Conservation (phyloP, 2,888 invertebrate genomes). For the Drosophila meridionalis region DNA sequence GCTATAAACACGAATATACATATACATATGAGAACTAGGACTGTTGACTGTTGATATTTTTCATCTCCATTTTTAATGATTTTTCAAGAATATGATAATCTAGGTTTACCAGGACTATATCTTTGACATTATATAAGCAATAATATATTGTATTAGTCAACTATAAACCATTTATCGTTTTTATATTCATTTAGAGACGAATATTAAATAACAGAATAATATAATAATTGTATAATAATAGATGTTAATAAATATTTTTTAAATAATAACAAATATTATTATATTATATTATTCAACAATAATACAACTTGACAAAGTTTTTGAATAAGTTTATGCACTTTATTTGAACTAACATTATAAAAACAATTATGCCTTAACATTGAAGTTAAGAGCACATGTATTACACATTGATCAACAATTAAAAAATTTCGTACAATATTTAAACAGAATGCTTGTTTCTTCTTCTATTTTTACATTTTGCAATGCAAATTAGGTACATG, state of each 20-base stretch:
- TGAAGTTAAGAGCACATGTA: slow-evolving; percentile 54
- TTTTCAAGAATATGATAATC: too few species aligned
- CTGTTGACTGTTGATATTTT: too few species aligned
- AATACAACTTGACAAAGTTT: not conserved
- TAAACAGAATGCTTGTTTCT: slow-evolving; percentile 33
- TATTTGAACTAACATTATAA: slow-evolving; percentile 75
- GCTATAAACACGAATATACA: too few species aligned
- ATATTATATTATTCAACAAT: not conserved
- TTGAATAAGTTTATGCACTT: slow-evolving; percentile 61
- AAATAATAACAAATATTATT: not conserved
- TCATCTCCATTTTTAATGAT: too few species aligned
- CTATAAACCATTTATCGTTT: too few species aligned
- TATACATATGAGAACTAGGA: too few species aligned
- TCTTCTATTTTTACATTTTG: slow-evolving; percentile 17
- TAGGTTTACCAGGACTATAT: too few species aligned
- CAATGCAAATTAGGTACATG: slow-evolving; percentile 54
- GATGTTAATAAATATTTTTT: not conserved
- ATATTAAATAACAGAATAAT: too few species aligned
- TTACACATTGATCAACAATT: slow-evolving; percentile 78
- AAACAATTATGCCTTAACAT: slow-evolving; percentile 65
- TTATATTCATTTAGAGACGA: too few species aligned
- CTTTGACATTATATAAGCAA: too few species aligned
- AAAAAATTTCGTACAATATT: slow-evolving; percentile 47
- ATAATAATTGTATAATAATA: too few species aligned
- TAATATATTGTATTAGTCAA: too few species aligned